Base-by-base conservation (phyloP, 2,888 invertebrate genomes). In the Frankliniella fusca region DNA sequence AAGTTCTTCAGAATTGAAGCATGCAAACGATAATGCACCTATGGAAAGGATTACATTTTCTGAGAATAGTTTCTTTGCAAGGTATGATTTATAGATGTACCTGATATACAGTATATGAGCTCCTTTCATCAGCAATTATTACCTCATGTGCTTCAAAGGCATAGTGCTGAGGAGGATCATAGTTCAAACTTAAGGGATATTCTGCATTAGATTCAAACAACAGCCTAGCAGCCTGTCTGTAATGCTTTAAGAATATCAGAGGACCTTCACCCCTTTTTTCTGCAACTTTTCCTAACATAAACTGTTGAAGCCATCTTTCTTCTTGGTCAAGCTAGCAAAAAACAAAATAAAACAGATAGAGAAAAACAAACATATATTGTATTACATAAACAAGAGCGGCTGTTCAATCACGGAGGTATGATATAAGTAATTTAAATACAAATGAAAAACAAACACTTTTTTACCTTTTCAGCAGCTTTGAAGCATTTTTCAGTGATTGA, bases 201-300 rank as follows among this genome's bases (percentile, higher is more conserved):
- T 27, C 70, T 23, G 70, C 70, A 9, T 76, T 76, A 5, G 27
- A n/a, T 8, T 76, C 70, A 76, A 76, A 76, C 70, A 76, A 23
- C 23, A 76, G 27, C 27, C 27, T n/a, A 27, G 70, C 70, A 27
- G 70, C 70, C 27, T 12, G 12, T 27, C 70, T 89, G 87, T 97
- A 98, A 89, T 95, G 94, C 84, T 93, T 91, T 80, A 97, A 89
- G 88, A 93, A 96, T 48, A 92, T 90, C 20, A 91, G 90, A 0
- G 95, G 94, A 83, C 93, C 91, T 84, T 93, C 92, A 84, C 93
- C 93, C 83, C 92, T 91, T 87, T 98, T 98, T 88, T 98, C 97
- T 0, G 94, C 92, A 82, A 97, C 94, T 91, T 98, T 98, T 0
- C 97, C 98, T n/a, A 98, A 89, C 94, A 98, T 97, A 87, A 97